A percentile compares a stretch with the other conserved stretches of the same genome.
Conservation (phyloP, 2,797 vertebrate species). For the Cryptoprocta ferox region DNA sequence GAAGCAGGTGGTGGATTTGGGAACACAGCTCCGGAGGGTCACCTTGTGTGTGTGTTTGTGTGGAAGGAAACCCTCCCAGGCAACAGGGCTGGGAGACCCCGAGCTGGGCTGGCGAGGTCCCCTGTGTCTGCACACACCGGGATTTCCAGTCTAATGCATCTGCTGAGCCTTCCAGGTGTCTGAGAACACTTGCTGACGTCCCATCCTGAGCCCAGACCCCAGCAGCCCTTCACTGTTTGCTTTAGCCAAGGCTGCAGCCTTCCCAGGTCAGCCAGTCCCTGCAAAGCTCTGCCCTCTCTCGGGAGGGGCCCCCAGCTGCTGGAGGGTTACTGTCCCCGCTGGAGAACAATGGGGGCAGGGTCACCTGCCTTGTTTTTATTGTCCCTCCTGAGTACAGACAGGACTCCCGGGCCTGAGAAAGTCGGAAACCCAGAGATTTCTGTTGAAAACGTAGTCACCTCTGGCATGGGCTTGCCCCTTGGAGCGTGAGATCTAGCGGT, state of each 20-base stretch:
- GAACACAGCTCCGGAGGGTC: background rate
- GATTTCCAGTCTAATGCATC: background rate
- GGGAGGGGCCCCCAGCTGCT: constrained; percentile 66
- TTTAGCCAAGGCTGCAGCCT: constrained; percentile 63
- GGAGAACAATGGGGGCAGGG: constrained; percentile 82
- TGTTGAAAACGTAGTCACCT: constrained; percentile 80
- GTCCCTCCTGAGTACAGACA: constrained; percentile 83
- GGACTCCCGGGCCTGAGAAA: constrained; percentile 80
- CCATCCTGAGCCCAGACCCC: constrained; percentile 75
- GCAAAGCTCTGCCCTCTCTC: constrained; percentile 56
- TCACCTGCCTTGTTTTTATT: constrained; percentile 85
- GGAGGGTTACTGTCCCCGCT: constrained; percentile 78
- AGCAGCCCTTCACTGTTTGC: constrained; percentile 56
- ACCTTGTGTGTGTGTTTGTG: background rate
- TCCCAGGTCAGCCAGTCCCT: constrained; percentile 68
- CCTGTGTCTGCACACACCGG: background rate
- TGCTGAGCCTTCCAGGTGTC: background rate
- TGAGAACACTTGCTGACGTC: constrained; percentile 69
- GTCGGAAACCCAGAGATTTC: constrained; percentile 83
- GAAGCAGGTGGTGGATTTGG: background rate
- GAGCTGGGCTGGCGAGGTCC: background rate
- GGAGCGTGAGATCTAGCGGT: constrained; percentile 74
- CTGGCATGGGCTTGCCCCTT: constrained; percentile 78
- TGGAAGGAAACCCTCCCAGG: background rate
- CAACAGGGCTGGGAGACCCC: background rate